Evolutionary conservation across 2,797 vertebrate species (phyloP).

Genomic region (Lacerta bilineata): DNA sequence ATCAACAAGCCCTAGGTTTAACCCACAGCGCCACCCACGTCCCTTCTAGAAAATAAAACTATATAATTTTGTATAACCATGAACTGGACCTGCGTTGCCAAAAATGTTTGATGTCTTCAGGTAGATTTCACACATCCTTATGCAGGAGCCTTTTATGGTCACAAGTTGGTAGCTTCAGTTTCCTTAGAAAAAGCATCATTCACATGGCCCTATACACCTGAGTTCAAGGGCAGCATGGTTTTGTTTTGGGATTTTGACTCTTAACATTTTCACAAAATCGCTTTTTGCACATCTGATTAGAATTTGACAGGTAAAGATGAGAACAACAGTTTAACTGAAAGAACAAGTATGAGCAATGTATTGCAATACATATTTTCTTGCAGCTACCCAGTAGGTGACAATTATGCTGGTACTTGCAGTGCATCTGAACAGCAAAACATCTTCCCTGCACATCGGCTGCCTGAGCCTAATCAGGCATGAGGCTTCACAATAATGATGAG

Average conservation of each 20-base stretch:
- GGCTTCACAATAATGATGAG: conserved; percentile 60
- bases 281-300: background rate
- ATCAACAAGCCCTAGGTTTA: no score
- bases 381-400: conserved; percentile 62
- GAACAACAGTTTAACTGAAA: conserved; percentile 64
- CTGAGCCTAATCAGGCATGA: conserved; percentile 65
- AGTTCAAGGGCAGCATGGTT: background rate
- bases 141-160: background rate
- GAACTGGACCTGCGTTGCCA: background rate
- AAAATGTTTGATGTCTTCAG: background rate
- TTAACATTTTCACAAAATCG: background rate
- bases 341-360: conserved; percentile 55
- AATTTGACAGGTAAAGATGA: conserved; percentile 56
- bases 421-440: conserved; percentile 51
- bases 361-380: conserved; percentile 44
- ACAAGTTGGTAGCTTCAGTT: background rate
- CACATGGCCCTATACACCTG: background rate
- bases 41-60: no score
- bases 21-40: no score
- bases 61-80: no score
- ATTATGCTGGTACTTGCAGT: conserved; percentile 54
- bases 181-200: no score
- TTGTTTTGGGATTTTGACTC: background rate
- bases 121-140: background rate
- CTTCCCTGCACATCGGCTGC: conserved; percentile 44